Conservation (phyloP, 2,888 invertebrate genomes). For the Zaprionus lineosus region DNA sequence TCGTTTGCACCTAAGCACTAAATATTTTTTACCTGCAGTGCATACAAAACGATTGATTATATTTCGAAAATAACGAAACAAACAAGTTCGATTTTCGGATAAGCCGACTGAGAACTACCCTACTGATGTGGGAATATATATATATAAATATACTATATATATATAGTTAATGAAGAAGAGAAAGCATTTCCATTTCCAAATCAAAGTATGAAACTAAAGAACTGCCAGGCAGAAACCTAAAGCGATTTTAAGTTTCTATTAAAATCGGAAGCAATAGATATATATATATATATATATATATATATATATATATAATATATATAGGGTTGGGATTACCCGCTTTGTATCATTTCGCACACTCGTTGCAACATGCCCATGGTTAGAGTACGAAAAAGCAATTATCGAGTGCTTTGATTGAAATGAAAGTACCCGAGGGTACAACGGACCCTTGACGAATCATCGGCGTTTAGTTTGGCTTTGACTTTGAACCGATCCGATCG, state of each 20-base stretch:
- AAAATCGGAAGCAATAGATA: no score
- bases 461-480: constrained; percentile 55
- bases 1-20: constrained; percentile 41
- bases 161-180: not conserved
- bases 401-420: constrained; percentile 37
- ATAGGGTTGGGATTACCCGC: no score
- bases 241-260: no score
- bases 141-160: not conserved
- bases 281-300: no score
- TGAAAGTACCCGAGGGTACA: constrained; percentile 57
- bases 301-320: no score
- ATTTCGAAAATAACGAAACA: constrained; percentile 20
- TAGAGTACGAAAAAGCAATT: constrained; percentile 34
- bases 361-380: not conserved
- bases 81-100: no score
- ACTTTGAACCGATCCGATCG: constrained; percentile 47
- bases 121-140: no score
- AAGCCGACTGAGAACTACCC: no score
- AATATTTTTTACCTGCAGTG: constrained; percentile 23
- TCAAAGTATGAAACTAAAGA: no score
- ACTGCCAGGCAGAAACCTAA: no score
- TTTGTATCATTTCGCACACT: no score
- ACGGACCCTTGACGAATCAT: constrained; percentile 37
- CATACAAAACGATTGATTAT: constrained; percentile 52
- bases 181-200: not conserved